phyloP scores from a whole-genome alignment of 2,888 invertebrate genomes.

The Phortica magna region DNA sequence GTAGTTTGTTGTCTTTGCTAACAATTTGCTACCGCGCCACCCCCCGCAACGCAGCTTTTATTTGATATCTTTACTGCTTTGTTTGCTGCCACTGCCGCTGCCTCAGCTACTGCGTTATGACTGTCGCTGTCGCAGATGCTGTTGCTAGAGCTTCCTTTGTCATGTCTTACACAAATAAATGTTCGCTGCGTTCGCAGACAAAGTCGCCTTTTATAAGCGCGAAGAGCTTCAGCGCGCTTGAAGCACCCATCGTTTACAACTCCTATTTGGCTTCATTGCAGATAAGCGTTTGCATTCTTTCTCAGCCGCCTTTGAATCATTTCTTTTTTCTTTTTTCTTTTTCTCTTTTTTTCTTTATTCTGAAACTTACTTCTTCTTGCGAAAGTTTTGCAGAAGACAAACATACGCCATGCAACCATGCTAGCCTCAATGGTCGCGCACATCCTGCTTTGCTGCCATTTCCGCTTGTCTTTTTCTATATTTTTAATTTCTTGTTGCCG shows the following conservation, averaged over 20 bases:
- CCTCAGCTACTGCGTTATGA: conserved; percentile 9
- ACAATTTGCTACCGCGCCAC: conserved; percentile 8
- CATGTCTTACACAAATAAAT: conserved; percentile 71
- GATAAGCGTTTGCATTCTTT: conserved; percentile 56
- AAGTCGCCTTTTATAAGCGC: not conserved
- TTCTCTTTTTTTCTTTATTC: conserved; percentile 32
- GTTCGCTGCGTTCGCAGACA: conserved; percentile 66
- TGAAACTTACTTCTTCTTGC: not conserved
- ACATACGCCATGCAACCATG: conserved; percentile 40
- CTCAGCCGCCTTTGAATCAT: conserved; percentile 30
- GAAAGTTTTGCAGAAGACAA: conserved; percentile 40
- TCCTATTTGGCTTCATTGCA: conserved; percentile 63
- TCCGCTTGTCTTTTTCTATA: conserved; percentile 16
- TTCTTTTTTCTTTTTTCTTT: not conserved
- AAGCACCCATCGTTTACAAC: not conserved
- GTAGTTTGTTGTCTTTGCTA: conserved; percentile 38
- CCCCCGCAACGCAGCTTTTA: not conserved
- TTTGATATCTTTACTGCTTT: not conserved
- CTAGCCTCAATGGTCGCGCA: not conserved
- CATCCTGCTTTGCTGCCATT: not conserved
- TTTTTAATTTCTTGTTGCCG: conserved; percentile 37
- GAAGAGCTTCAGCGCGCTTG: not conserved
- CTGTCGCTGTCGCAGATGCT: conserved; percentile 40
- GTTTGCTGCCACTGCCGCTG: conserved; percentile 5
- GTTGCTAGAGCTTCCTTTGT: conserved; percentile 44